Conservation (phyloP, 1,140 invertebrate species). For the Charaxes varanes region DNA sequence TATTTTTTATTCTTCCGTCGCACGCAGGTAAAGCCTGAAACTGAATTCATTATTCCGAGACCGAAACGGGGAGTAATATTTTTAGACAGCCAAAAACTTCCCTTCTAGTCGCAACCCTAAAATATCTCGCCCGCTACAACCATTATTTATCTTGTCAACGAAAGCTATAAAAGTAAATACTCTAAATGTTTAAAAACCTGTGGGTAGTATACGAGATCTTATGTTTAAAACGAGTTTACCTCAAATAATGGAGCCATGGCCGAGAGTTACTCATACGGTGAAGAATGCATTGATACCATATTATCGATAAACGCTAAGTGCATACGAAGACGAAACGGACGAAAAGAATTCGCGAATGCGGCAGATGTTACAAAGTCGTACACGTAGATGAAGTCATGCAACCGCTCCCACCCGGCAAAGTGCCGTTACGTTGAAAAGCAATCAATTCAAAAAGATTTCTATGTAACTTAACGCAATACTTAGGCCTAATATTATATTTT, state of each 20-base stretch:
- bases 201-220: constrained; percentile 5
- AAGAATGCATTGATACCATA: constrained; percentile 20
- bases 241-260: constrained; percentile 18
- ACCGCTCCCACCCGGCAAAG: constrained; percentile 32
- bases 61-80: neutral
- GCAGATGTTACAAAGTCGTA: constrained; percentile 29
- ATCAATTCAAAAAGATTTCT: constrained; percentile 1
- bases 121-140: neutral
- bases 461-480: neutral
- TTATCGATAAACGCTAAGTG: constrained; percentile 20
- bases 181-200: neutral
- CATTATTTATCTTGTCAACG: neutral
- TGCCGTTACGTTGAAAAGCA: constrained; percentile 28
- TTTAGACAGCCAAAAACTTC: neutral
- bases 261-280: constrained; percentile 18
- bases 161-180: neutral
- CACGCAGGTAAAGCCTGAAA: neutral
- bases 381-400: constrained; percentile 40
- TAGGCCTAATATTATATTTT: neutral
- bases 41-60: neutral
- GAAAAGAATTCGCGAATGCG: constrained; percentile 21
- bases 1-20: constrained; percentile 7
- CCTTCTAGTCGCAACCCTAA: no score
- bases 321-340: constrained; percentile 10
- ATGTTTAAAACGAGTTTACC: constrained; percentile 10